phyloP scores from a whole-genome alignment of 2,113 vertebrate genomes.

The Odocoileus hemionus region DNA sequence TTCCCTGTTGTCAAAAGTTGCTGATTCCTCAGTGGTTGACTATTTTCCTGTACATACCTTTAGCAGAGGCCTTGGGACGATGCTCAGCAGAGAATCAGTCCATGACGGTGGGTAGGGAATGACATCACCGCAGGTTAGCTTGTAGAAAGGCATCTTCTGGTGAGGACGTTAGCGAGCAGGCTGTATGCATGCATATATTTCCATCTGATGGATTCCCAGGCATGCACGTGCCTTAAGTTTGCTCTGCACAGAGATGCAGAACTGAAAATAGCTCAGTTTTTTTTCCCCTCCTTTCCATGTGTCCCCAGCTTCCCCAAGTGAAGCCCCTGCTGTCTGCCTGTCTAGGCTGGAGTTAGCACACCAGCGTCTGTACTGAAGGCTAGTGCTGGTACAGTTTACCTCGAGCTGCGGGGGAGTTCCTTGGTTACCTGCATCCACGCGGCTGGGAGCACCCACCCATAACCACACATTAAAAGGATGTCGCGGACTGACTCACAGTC shows the following conservation, averaged over 20 bases:
- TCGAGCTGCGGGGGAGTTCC: not conserved
- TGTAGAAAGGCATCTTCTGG: not conserved
- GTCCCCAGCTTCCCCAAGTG: constrained; percentile 38
- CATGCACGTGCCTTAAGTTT: not conserved
- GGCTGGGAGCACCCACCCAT: not conserved
- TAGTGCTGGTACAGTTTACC: not conserved
- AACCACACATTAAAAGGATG: not conserved
- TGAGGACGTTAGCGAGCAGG: not conserved
- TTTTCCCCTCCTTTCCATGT: constrained; percentile 5
- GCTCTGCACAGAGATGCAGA: not conserved
- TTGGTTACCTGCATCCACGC: constrained; percentile 38
- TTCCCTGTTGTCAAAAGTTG: not conserved
- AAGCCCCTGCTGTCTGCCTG: constrained; percentile 53
- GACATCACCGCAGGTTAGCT: not conserved
- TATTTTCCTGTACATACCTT: not conserved
- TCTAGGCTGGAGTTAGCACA: constrained; percentile 47
- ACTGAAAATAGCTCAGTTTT: constrained; percentile 65
- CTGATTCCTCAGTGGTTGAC: not conserved
- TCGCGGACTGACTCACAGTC: not conserved
- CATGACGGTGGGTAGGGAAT: not conserved
- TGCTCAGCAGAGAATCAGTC: not conserved
- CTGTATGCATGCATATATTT: not conserved
- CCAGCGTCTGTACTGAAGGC: not conserved
- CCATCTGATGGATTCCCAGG: constrained; percentile 25
- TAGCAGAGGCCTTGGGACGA: not conserved